Conservation (phyloP, 1,140 invertebrate genomes). For the Hesperophylax magnus region DNA sequence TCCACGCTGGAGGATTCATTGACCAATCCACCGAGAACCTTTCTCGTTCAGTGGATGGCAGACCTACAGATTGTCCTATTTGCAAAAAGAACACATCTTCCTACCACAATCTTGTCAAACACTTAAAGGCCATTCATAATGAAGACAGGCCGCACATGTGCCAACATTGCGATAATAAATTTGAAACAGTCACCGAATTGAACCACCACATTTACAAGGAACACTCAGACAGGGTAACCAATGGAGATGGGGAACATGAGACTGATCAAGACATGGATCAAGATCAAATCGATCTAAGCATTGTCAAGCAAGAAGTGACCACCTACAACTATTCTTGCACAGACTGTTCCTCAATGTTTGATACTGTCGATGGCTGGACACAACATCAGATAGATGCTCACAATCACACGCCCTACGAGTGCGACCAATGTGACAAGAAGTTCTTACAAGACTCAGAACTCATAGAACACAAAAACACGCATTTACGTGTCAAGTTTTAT, state of each 20-base stretch:
- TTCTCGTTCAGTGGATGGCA: slow-evolving; percentile 65
- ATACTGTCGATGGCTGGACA: slow-evolving; percentile 70
- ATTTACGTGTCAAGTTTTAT: slow-evolving; percentile 77
- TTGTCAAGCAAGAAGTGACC: slow-evolving; percentile 67
- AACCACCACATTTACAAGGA: slow-evolving; percentile 68
- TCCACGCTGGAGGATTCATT: slow-evolving; percentile 64
- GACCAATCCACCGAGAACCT: slow-evolving; percentile 62
- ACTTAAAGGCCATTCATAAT: slow-evolving; percentile 69
- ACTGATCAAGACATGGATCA: slow-evolving; percentile 25
- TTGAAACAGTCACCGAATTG: slow-evolving; percentile 65
- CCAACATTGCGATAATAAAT: slow-evolving; percentile 67
- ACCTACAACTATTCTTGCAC: slow-evolving; percentile 72
- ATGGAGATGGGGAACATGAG: slow-evolving; percentile 36
- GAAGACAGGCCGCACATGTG: slow-evolving; percentile 69
- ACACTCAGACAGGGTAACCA: slow-evolving; percentile 61
- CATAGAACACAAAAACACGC: slow-evolving; percentile 76
- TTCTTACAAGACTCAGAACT: slow-evolving; percentile 74
- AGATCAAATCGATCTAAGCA: slow-evolving; percentile 38
- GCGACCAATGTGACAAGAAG: slow-evolving; percentile 75
- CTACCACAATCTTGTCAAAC: slow-evolving; percentile 72
- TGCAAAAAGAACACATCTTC: slow-evolving; percentile 70
- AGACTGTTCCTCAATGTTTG: slow-evolving; percentile 71
- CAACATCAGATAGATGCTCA: slow-evolving; percentile 70
- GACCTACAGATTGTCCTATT: slow-evolving; percentile 68
- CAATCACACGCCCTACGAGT: slow-evolving; percentile 70